Evolutionary conservation across 2,113 vertebrate genomes (phyloP).

Genomic region (Coptodon rendalli): DNA sequence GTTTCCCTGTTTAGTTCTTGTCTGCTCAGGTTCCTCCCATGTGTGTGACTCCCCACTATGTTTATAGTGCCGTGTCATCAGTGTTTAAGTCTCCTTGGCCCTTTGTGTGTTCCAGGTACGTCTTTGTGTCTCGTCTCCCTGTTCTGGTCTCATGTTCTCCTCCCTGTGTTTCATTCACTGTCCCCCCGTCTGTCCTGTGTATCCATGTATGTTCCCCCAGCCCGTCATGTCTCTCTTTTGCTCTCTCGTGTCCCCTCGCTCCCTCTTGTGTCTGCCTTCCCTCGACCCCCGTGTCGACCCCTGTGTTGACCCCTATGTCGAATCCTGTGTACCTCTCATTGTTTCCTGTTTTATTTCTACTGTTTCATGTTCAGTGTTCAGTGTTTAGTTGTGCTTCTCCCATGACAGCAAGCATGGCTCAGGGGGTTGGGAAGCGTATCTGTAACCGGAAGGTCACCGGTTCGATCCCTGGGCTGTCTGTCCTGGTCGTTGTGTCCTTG

Average conservation of each 20-base stretch:
- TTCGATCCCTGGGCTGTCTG: too few relatives aligned
- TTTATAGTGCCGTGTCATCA: neutral
- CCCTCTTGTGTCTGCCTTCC: neutral
- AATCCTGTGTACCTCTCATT: neutral
- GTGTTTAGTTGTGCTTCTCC: neutral
- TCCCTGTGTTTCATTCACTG: neutral
- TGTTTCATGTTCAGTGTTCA: neutral
- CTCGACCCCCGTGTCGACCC: neutral
- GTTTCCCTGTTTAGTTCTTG: neutral
- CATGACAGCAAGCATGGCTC: neutral
- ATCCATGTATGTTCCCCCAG: accelerated
- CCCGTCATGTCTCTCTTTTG: neutral
- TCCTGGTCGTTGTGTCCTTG: too few relatives aligned
- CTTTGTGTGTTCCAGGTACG: neutral
- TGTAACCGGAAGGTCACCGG: too few relatives aligned
- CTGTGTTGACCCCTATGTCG: accelerated
- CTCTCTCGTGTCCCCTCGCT: neutral
- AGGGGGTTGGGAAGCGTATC: too few relatives aligned
- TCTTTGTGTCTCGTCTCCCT: neutral
- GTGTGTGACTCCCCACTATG: neutral
- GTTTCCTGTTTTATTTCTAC: neutral
- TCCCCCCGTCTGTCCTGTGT: neutral
- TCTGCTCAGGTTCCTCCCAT: neutral
- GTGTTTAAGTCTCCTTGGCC: neutral
- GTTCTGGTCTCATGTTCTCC: neutral